Conservation (phyloP, 2,888 invertebrate species). For the Villa cingulata region DNA sequence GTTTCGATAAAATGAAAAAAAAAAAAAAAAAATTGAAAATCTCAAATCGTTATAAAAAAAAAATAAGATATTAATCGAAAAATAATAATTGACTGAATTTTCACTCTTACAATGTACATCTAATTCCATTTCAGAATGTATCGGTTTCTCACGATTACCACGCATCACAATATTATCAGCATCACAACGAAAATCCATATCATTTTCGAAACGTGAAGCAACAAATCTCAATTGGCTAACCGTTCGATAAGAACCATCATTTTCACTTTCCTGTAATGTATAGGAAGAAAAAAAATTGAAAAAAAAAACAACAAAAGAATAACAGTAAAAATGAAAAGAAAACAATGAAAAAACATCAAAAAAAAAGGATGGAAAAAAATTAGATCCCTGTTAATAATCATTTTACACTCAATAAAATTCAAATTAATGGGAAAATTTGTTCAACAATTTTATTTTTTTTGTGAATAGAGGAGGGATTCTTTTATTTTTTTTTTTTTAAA, state of each 20-base stretch:
- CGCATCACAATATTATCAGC: constrained; percentile 69
- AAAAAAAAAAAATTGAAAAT: constrained; percentile 4
- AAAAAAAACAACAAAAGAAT: too few species aligned
- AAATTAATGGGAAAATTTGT: too few species aligned
- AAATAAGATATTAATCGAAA: constrained; percentile 2
- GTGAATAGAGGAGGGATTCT: background rate
- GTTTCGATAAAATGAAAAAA: background rate
- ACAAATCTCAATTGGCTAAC: constrained; percentile 64
- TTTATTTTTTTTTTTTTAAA: background rate
- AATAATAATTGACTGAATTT: too few species aligned
- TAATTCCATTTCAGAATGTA: constrained; percentile 54
- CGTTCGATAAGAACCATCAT: constrained; percentile 68
- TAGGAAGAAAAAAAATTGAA: too few species aligned
- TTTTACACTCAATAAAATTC: too few species aligned
- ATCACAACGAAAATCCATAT: constrained; percentile 61
- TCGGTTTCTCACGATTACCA: constrained; percentile 57
- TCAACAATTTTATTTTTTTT: background rate
- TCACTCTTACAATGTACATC: constrained; percentile 75
- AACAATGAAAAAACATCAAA: background rate
- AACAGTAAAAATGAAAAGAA: constrained; percentile 4
- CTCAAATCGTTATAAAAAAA: too few species aligned
- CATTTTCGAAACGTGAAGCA: constrained; percentile 70
- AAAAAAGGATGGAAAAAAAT: background rate
- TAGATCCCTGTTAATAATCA: too few species aligned
- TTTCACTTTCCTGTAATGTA: constrained; percentile 10